Evolutionary conservation across 1,140 invertebrate genomes (phyloP).

Genomic region (Trialeurodes vaporariorum): DNA sequence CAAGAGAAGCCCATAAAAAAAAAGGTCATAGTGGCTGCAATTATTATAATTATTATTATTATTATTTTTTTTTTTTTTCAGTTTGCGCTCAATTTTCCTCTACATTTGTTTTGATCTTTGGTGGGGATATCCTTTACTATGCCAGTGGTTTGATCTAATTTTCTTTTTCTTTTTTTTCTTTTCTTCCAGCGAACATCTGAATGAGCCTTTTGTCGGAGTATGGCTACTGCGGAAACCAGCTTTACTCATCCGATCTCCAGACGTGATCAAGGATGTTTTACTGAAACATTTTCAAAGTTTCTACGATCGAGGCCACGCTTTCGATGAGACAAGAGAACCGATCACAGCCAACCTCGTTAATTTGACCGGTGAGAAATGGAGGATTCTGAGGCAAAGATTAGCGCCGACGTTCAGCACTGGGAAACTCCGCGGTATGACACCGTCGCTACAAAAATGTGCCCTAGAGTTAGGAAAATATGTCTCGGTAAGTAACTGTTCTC

Average conservation of each 20-base stretch:
- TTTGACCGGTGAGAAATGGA: constrained; percentile 31
- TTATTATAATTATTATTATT: too few relatives aligned
- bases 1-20: too few relatives aligned
- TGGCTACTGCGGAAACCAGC: constrained; percentile 21
- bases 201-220: constrained; percentile 22
- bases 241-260: constrained; percentile 33
- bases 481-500: background rate
- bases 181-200: constrained; percentile 12
- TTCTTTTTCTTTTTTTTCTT: background rate
- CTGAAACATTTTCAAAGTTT: constrained; percentile 40
- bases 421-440: constrained; percentile 42
- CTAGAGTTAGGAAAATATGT: constrained; percentile 12
- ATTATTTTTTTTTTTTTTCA: too few relatives aligned
- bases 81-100: too few relatives aligned
- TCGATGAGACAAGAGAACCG: constrained; percentile 24
- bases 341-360: constrained; percentile 24
- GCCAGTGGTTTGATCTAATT: too few relatives aligned
- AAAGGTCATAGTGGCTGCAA: too few relatives aligned
- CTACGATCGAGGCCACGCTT: constrained; percentile 26
- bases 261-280: constrained; percentile 35
- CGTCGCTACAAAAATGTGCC: constrained; percentile 34
- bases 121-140: too few relatives aligned
- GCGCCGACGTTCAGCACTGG: constrained; percentile 35
- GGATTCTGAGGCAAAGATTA: constrained; percentile 32
- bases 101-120: too few relatives aligned